A percentile compares a stretch with the other conserved stretches of the same genome.
Conservation (phyloP, 2,888 invertebrate genomes). For the Clistopyga incitator region DNA sequence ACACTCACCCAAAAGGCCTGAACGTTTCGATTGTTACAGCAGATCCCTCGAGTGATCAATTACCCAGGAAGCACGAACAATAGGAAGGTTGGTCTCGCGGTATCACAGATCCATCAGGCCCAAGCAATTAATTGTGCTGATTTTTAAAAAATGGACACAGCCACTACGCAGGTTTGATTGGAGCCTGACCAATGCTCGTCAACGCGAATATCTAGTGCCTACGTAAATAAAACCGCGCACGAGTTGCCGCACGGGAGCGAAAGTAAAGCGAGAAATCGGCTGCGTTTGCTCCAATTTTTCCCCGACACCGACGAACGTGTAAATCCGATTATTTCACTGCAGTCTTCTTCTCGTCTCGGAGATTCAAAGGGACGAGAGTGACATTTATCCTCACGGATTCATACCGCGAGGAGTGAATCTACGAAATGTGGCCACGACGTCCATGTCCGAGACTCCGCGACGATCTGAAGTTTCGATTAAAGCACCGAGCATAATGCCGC, state of each 20-base stretch:
- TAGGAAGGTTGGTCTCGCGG: background rate
- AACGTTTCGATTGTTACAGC: background rate
- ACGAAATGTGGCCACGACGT: conserved; percentile 11
- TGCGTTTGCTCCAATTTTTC: background rate
- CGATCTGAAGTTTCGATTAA: conserved; percentile 72
- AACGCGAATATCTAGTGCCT: background rate
- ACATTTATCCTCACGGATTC: conserved; percentile 12
- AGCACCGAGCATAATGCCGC: conserved; percentile 68
- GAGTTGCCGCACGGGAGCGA: background rate
- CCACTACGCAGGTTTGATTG: background rate
- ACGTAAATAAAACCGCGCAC: conserved; percentile 11
- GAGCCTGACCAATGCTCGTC: background rate
- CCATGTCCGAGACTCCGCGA: conserved; percentile 62
- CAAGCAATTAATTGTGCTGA: background rate
- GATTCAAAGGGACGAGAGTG: background rate
- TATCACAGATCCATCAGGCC: background rate
- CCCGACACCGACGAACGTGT: background rate
- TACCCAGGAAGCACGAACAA: background rate
- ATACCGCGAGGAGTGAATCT: background rate
- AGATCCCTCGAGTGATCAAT: background rate
- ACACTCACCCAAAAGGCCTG: background rate
- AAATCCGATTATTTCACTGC: background rate
- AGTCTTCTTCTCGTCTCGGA: background rate
- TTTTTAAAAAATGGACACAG: too few relatives aligned
- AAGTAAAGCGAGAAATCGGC: conserved; percentile 7